A percentile compares a stretch with the other conserved stretches of the same genome.
phyloP scores from a whole-genome alignment of 30 jellyfish, hydroid and myxozoan species.

The Cassiopea andromeda region DNA sequence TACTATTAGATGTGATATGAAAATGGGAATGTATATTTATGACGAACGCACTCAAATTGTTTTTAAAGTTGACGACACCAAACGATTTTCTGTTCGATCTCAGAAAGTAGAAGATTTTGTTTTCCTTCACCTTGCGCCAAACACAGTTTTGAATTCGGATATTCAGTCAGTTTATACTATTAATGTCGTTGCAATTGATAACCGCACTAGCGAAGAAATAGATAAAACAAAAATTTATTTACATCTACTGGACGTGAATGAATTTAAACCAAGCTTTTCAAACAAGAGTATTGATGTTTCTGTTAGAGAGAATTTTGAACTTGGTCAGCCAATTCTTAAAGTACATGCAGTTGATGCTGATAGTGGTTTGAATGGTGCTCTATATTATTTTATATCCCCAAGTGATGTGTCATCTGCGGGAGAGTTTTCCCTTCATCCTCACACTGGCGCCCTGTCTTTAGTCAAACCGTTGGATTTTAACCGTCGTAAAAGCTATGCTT shows the following conservation, averaged over 20 bases:
- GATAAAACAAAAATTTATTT: conserved; percentile 73
- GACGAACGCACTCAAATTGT: conserved; percentile 52
- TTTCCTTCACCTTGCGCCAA: conserved; percentile 58
- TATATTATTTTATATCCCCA: conserved; percentile 58
- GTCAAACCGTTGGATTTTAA: conserved; percentile 61
- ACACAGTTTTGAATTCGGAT: conserved; percentile 36
- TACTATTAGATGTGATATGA: conserved; percentile 54
- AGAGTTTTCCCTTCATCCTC: conserved; percentile 70
- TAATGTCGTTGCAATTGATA: conserved; percentile 52
- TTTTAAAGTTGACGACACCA: conserved; percentile 41
- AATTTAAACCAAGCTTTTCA: conserved; percentile 44
- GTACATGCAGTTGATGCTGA: conserved; percentile 73
- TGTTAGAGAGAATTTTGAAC: conserved; percentile 44
- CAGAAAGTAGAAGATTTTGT: conserved; percentile 65
- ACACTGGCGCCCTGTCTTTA: conserved; percentile 69
- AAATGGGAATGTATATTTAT: conserved; percentile 79
- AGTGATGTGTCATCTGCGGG: conserved; percentile 34
- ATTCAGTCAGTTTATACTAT: conserved; percentile 28
- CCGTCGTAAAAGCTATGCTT: conserved; percentile 4
- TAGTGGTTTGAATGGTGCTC: conserved; percentile 72
- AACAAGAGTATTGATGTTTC: conserved; percentile 27
- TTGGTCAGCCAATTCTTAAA: conserved; percentile 46
- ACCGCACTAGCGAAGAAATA: conserved; percentile 48
- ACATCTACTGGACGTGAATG: conserved; percentile 57
- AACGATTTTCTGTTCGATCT: conserved; percentile 43